These are phyloP conservation scores for Discoglossus pictus DNA, from an alignment of 2,797 vertebrate genomes.

Conservation along the genomic window DNA sequence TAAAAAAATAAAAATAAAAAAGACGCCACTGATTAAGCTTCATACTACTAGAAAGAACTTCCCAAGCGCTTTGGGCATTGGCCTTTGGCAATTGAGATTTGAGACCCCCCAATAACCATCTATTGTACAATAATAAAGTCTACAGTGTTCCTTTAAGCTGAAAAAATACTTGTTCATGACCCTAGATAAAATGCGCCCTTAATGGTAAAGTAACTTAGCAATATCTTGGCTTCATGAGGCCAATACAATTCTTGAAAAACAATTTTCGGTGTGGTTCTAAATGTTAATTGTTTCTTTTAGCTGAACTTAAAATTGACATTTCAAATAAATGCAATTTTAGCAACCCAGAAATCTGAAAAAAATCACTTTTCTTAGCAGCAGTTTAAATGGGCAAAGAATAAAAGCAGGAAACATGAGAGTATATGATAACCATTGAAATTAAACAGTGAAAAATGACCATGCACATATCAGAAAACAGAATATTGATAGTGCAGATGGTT, in stretches of 20 bases:
- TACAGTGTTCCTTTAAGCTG: too few species aligned
- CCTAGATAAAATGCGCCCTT: background rate
- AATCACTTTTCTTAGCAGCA: constrained; percentile 23
- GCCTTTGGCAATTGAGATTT: too few species aligned
- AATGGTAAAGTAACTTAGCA: constrained; percentile 26
- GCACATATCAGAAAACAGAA: constrained; percentile 14
- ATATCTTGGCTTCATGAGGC: constrained; percentile 17
- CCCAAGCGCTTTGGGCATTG: too few species aligned
- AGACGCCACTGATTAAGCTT: too few species aligned
- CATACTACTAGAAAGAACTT: too few species aligned
- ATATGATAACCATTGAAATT: constrained; percentile 23
- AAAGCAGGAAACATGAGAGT: background rate
- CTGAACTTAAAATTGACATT: constrained; percentile 37
- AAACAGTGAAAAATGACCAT: constrained; percentile 48
- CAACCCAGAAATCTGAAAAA: constrained; percentile 47
- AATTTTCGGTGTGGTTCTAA: constrained; percentile 41
- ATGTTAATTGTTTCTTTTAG: constrained; percentile 48
- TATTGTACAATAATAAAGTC: too few species aligned
- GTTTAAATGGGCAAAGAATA: constrained; percentile 19
- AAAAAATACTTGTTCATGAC: too few species aligned
- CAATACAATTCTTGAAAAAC: constrained; percentile 34
- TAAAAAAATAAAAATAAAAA: too few species aligned
- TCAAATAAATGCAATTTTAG: constrained; percentile 47
- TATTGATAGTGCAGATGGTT: constrained; percentile 35
- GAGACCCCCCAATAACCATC: too few species aligned